Conservation (phyloP, 2,797 vertebrate species). For the Chaetodon trifasciatus region DNA sequence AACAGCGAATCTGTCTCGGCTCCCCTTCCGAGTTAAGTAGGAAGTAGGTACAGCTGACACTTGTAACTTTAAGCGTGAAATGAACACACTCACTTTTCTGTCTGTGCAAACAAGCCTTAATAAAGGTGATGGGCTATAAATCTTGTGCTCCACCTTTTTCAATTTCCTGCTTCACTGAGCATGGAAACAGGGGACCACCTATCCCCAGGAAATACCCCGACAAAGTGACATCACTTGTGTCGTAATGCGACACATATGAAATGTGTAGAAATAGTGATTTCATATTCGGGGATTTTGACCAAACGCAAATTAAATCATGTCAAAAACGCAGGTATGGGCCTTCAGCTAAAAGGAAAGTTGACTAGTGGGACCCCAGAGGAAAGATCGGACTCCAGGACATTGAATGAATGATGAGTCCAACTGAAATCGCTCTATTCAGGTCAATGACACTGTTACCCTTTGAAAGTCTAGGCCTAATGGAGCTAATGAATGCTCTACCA, state of each 20-base stretch:
- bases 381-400: slow-evolving; percentile 43
- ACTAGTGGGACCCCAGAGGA: slow-evolving; percentile 50
- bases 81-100: slow-evolving; percentile 78
- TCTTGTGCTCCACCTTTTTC: slow-evolving; percentile 77
- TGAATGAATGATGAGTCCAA: slow-evolving; percentile 62
- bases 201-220: slow-evolving; percentile 70
- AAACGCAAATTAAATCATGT: slow-evolving; percentile 61
- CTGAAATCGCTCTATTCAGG: slow-evolving; percentile 58
- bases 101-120: slow-evolving; percentile 86
- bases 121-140: slow-evolving; percentile 81
- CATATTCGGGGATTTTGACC: slow-evolving; percentile 51
- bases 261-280: slow-evolving; percentile 50
- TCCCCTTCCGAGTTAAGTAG: slow-evolving; percentile 53
- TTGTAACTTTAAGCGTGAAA: slow-evolving; percentile 79
- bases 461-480: slow-evolving; percentile 66
- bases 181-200: slow-evolving; percentile 72
- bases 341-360: slow-evolving; percentile 52
- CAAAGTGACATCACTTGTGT: slow-evolving; percentile 70
- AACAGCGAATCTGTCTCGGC: slow-evolving; percentile 49
- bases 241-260: slow-evolving; percentile 59
- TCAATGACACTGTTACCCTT: slow-evolving; percentile 72
- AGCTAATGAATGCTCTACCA: slow-evolving; percentile 70
- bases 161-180: slow-evolving; percentile 85
- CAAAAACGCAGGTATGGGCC: slow-evolving; percentile 50
- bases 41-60: slow-evolving; percentile 64